Percentiles rank a stretch among this genome's conserved stretches.
These are phyloP conservation scores for Rhombomys opimus DNA, from an alignment of 2,113 vertebrate species.

Conservation along the genomic window DNA sequence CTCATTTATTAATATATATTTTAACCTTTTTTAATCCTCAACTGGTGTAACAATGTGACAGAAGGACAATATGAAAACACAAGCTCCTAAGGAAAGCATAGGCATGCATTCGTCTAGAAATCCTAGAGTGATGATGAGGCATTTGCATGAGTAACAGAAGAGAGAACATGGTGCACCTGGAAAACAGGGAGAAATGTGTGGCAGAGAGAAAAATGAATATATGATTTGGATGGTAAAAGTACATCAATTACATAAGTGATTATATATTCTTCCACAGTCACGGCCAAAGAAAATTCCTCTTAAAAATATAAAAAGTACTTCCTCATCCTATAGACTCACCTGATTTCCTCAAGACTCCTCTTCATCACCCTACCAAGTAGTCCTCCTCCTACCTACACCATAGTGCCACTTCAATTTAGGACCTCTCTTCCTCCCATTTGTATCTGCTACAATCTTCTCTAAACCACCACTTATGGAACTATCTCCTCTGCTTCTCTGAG, in stretches of 20 bases:
- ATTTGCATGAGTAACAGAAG: slow-evolving; percentile 38
- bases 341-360: background rate
- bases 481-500: background rate
- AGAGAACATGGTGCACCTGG: background rate
- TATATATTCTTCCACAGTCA: background rate
- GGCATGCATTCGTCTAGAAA: background rate
- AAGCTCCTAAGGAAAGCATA: background rate
- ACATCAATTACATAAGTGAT: slow-evolving; percentile 4
- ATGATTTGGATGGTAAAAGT: slow-evolving; percentile 40
- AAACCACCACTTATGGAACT: background rate
- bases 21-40: slow-evolving; percentile 39
- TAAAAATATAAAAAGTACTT: background rate
- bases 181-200: background rate
- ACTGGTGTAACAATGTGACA: background rate
- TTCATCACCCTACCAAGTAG: background rate
- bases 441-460: background rate
- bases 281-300: background rate
- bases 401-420: too few relatives aligned
- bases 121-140: background rate
- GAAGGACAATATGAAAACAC: background rate
- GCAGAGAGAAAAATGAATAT: background rate
- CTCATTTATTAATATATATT: slow-evolving; percentile 14
- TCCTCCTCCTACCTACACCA: too few relatives aligned
- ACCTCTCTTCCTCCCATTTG: background rate
- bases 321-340: background rate